A percentile compares a stretch with the other conserved stretches of the same genome.
Conservation (phyloP, 2,888 invertebrate genomes). For the Liodrosophila aerea region DNA sequence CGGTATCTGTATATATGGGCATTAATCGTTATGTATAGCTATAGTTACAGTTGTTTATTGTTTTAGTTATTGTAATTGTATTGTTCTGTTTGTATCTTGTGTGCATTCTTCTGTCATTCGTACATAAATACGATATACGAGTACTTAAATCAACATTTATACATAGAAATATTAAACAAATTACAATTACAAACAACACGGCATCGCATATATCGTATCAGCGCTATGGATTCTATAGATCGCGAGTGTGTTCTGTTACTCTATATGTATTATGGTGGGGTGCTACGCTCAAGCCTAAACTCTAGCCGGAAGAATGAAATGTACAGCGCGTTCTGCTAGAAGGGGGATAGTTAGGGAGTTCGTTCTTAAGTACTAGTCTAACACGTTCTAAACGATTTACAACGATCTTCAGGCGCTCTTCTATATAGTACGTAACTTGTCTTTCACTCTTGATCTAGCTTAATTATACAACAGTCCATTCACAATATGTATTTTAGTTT, state of each 20-base stretch:
- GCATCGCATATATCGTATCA: constrained; percentile 38
- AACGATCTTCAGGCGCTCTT: constrained; percentile 28
- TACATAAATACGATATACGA: constrained; percentile 40
- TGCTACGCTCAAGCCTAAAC: constrained; percentile 55
- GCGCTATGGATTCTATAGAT: constrained; percentile 16
- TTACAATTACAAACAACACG: constrained; percentile 68
- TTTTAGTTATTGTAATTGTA: constrained; percentile 22
- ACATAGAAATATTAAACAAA: constrained; percentile 58
- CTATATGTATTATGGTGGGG: constrained; percentile 60
- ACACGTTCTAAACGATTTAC: constrained; percentile 44
- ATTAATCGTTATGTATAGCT: constrained; percentile 18
- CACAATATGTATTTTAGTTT: constrained; percentile 48
- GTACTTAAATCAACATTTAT: constrained; percentile 64
- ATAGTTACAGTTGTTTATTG: constrained; percentile 21
- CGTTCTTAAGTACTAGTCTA: constrained; percentile 57
- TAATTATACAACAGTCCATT: constrained; percentile 67
- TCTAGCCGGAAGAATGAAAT: constrained; percentile 52
- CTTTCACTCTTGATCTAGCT: constrained; percentile 15
- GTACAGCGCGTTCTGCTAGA: constrained; percentile 26
- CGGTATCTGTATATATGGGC: too few relatives aligned
- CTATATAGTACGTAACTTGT: background rate
- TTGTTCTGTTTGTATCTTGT: constrained; percentile 17
- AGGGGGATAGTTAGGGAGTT: background rate
- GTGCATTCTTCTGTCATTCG: too few relatives aligned
- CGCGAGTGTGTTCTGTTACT: constrained; percentile 16